phyloP scores from a whole-genome alignment of 2,888 invertebrate genomes.

The Helicoverpa assulta region DNA sequence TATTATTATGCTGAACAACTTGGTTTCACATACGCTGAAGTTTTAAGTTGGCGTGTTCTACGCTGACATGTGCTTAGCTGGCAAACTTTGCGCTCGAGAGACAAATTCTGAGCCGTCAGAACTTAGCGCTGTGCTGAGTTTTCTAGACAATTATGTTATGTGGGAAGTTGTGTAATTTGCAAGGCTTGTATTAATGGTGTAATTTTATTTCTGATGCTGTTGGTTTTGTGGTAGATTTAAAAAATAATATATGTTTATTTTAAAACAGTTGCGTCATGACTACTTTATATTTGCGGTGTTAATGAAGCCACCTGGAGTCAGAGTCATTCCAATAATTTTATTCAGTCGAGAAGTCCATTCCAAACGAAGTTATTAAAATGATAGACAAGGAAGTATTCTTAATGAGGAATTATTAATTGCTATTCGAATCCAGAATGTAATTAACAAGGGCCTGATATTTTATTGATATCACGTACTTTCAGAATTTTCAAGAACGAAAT shows the following conservation, averaged over 20 bases:
- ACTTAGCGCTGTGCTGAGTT: conserved; percentile 17
- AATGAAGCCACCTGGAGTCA: too few species aligned
- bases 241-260: too few species aligned
- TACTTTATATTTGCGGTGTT: too few species aligned
- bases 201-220: neutral
- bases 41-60: conserved; percentile 27
- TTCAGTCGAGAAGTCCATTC: too few species aligned
- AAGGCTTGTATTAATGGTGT: neutral
- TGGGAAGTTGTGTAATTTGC: conserved; percentile 7
- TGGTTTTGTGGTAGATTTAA: too few species aligned
- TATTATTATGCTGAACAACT: conserved; percentile 14
- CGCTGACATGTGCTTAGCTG: conserved; percentile 47
- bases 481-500: too few species aligned
- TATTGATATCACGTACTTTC: too few species aligned
- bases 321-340: too few species aligned
- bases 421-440: neutral
- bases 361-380: too few species aligned
- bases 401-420: neutral
- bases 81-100: conserved; percentile 30
- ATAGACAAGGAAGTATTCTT: too few species aligned
- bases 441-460: too few species aligned
- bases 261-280: too few species aligned
- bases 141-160: conserved; percentile 38
- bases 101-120: conserved; percentile 24
- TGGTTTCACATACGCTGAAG: conserved; percentile 29